phyloP scores from a whole-genome alignment of 37 sponge, comb jelly and placozoan species.

The Diacarnus erythraeanus region DNA sequence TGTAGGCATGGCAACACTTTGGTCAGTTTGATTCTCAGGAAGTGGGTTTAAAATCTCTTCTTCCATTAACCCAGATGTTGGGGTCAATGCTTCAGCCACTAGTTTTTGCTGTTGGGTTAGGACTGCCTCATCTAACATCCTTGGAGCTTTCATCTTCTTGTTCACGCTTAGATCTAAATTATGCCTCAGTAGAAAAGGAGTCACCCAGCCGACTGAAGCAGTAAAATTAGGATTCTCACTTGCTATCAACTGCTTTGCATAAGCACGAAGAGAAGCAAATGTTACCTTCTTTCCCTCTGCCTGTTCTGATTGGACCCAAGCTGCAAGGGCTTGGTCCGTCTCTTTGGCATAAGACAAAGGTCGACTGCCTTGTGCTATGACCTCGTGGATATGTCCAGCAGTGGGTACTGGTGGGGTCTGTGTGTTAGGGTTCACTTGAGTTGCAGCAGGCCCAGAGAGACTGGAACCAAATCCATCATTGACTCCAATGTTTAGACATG shows the following conservation, averaged over 20 bases:
- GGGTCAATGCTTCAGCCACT: slow-evolving; percentile 34
- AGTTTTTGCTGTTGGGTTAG: slow-evolving; percentile 14
- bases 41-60: not conserved
- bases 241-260: slow-evolving; percentile 62
- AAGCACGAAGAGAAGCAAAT: slow-evolving; percentile 64
- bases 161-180: slow-evolving; percentile 59
- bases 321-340: slow-evolving; percentile 67
- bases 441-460: slow-evolving; percentile 23
- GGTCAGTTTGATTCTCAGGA: slow-evolving; percentile 34
- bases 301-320: slow-evolving; percentile 79
- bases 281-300: slow-evolving; percentile 70
- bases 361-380: slow-evolving; percentile 34
- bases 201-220: slow-evolving; percentile 86
- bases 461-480: slow-evolving; percentile 28
- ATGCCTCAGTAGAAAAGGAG: slow-evolving; percentile 77
- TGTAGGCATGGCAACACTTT: not conserved
- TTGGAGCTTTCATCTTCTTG: slow-evolving; percentile 17
- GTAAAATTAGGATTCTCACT: slow-evolving; percentile 79
- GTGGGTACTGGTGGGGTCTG: slow-evolving; percentile 21
- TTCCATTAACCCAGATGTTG: slow-evolving; percentile 24
- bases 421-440: slow-evolving; percentile 42
- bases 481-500: slow-evolving; percentile 29
- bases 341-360: slow-evolving; percentile 80
- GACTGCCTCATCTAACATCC: slow-evolving; percentile 3
- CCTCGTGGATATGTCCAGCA: not conserved